Percentiles rank a stretch among this genome's conserved stretches.
These are phyloP conservation scores for Cichlasoma orientale DNA, from an alignment of 2,797 vertebrate genomes.

Conservation along the genomic window DNA sequence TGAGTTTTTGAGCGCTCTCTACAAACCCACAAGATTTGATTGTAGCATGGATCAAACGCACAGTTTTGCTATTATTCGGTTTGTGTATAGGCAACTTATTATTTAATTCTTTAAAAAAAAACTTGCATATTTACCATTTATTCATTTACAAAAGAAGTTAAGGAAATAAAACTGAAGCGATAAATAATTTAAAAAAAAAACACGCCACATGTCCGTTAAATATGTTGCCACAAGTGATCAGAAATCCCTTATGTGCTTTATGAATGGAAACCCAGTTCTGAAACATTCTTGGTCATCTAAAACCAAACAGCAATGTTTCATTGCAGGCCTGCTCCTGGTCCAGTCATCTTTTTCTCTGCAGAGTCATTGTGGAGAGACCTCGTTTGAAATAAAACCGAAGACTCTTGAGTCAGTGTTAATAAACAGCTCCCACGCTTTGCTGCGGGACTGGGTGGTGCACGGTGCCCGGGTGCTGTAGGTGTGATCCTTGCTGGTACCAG, in stretches of 20 bases:
- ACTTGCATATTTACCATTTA: slow-evolving; percentile 54
- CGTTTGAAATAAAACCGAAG: slow-evolving; percentile 41
- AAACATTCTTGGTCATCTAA: slow-evolving; percentile 56
- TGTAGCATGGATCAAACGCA: slow-evolving; percentile 66
- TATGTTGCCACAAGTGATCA: slow-evolving; percentile 74
- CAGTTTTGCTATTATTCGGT: slow-evolving; percentile 59
- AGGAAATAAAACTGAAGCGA: slow-evolving; percentile 73
- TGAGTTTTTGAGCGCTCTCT: slow-evolving; percentile 77
- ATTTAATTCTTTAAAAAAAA: slow-evolving; percentile 37
- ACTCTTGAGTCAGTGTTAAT: slow-evolving; percentile 82
- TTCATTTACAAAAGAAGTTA: slow-evolving; percentile 72
- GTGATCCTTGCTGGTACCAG: slow-evolving; percentile 94
- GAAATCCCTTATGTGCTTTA: slow-evolving; percentile 75
- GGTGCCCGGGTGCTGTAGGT: slow-evolving; percentile 88
- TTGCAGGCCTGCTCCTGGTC: slow-evolving; percentile 51
- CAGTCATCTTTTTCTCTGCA: slow-evolving; percentile 52
- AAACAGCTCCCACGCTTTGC: slow-evolving; percentile 91
- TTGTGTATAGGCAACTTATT: slow-evolving; percentile 56
- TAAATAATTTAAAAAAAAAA: slow-evolving; percentile 81
- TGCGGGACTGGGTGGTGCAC: slow-evolving; percentile 92
- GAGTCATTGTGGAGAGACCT: slow-evolving; percentile 69
- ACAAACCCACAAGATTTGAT: slow-evolving; percentile 68
- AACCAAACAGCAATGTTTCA: slow-evolving; percentile 37
- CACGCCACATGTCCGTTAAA: slow-evolving; percentile 81
- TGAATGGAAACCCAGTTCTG: slow-evolving; percentile 53